Evolutionary conservation across 2,113 vertebrate species (phyloP), one percentile per base, ranked within the genome.

Genomic region (Atlantisia rogersi): DNA sequence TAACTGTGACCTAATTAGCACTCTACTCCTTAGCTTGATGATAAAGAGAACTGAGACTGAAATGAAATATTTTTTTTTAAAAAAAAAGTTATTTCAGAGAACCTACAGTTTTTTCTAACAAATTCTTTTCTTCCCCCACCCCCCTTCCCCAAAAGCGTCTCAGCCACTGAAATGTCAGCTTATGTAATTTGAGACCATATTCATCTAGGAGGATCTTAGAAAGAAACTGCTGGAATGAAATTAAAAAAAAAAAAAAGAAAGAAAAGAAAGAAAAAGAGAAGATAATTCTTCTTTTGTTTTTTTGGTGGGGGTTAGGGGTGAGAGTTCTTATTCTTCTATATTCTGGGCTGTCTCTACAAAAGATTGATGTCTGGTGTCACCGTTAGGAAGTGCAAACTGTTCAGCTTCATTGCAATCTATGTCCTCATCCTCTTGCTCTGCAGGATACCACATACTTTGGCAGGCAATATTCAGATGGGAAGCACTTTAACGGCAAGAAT

Each of bases 301-400:
- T 96, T 97, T 87, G 50, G 59, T 25, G 77, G 22, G 52, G 28
- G 60, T 32, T 14, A 2, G 8, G 80, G 40, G 97, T 95, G 90
- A 96, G 95, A 94, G 90, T 89, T 97, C 94, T 93, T 95, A 82
- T 88, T 98, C 98, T 97, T 88, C 87, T 94, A 88, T 96, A 96
- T 95, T 97, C 95, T 94, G 68, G 91, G 81, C 82, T 98, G 98
- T 97, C 98, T 98, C 94, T 97, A 94, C 96, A 97, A 94, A 99
- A 99, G 99, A 99, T 99, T 99, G 98, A 99, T 99, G 98, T 97
- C 80, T 96, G 95, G 98, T 99, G 98, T 99, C 99, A 99, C 96
- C 90, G 92, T 96, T 98, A 98, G 99, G 98, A 99, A 99, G 98
- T 98, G 96, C 97, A 98, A 98, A 98, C 98, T 88, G 98, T 98